Conservation (phyloP, 2,797 vertebrate genomes). For the Dipus sagitta region DNA sequence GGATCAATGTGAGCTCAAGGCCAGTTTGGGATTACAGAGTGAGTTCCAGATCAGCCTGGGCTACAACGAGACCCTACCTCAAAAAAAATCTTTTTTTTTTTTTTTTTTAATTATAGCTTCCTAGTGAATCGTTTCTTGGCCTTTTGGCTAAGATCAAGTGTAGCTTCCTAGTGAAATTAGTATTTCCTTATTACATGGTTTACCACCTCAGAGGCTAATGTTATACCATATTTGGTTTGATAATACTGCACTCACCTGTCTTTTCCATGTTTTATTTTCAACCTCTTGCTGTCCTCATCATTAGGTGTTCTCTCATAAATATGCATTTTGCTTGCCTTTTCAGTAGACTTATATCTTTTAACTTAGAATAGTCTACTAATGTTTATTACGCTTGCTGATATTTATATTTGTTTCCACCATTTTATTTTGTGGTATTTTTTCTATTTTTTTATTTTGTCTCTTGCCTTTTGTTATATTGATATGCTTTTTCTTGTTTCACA, state of each 20-base stretch:
- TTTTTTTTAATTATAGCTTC: too few relatives aligned
- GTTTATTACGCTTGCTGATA: not conserved
- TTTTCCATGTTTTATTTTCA: not conserved
- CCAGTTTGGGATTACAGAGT: too few relatives aligned
- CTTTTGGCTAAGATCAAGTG: not conserved
- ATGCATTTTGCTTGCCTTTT: not conserved
- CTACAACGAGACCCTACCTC: too few relatives aligned
- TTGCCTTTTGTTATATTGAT: not conserved
- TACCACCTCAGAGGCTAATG: not conserved
- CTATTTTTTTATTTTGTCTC: not conserved
- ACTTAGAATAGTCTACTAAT: conserved; percentile 9
- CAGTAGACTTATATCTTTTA: not conserved
- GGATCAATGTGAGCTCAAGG: too few relatives aligned
- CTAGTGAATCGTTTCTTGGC: too few relatives aligned
- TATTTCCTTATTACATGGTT: not conserved
- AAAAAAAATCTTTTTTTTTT: too few relatives aligned
- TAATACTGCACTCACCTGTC: not conserved
- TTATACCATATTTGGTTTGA: not conserved
- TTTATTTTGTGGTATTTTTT: not conserved
- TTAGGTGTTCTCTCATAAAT: not conserved
- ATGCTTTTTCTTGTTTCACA: not conserved
- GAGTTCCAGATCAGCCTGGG: too few relatives aligned
- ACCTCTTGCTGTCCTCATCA: not conserved
- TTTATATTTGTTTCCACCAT: conserved; percentile 20
- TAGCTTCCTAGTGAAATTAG: not conserved